Evolutionary conservation across 2,797 vertebrate genomes (phyloP).

Genomic region (Numenius phaeopus): DNA sequence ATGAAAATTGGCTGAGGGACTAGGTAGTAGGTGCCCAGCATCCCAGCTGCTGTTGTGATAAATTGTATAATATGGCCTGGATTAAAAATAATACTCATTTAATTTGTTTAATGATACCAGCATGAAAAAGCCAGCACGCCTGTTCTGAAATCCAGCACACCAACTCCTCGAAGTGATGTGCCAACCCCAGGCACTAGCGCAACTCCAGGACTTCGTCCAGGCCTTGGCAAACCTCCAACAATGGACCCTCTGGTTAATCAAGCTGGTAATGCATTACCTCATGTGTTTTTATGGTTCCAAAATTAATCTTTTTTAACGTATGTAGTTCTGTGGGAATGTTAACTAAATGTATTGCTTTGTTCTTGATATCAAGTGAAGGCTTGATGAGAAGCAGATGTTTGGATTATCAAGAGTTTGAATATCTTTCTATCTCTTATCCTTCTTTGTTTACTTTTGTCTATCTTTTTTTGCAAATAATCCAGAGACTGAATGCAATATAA

Average conservation of each 20-base stretch:
- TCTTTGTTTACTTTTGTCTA: conserved; percentile 63
- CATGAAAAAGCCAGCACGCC: conserved; percentile 95
- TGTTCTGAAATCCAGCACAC: conserved; percentile 90
- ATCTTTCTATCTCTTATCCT: conserved; percentile 33
- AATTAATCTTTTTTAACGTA: conserved; percentile 6
- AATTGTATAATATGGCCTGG: conserved; percentile 81
- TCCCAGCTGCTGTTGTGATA: conserved; percentile 83
- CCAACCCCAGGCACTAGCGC: conserved; percentile 89
- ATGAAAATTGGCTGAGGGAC: conserved; percentile 78
- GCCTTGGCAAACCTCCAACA: conserved; percentile 90
- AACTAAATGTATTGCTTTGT: conserved; percentile 31
- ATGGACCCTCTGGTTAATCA: conserved; percentile 94
- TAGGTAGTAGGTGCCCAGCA: conserved; percentile 75
- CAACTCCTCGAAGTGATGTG: conserved; percentile 89
- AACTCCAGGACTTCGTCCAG: conserved; percentile 87
- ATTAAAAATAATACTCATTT: conserved; percentile 85
- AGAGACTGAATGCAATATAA: conserved; percentile 28
- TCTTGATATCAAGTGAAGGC: conserved; percentile 37
- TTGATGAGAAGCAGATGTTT: conserved; percentile 74
- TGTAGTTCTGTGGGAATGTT: conserved; percentile 1
- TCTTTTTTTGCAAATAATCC: conserved; percentile 69
- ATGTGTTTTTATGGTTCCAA: not conserved
- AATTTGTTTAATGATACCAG: conserved; percentile 87
- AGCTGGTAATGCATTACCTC: conserved; percentile 82
- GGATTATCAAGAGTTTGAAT: conserved; percentile 67